Evolutionary conservation across 2,888 invertebrate species (phyloP).

Genomic region (Allacma fusca): DNA sequence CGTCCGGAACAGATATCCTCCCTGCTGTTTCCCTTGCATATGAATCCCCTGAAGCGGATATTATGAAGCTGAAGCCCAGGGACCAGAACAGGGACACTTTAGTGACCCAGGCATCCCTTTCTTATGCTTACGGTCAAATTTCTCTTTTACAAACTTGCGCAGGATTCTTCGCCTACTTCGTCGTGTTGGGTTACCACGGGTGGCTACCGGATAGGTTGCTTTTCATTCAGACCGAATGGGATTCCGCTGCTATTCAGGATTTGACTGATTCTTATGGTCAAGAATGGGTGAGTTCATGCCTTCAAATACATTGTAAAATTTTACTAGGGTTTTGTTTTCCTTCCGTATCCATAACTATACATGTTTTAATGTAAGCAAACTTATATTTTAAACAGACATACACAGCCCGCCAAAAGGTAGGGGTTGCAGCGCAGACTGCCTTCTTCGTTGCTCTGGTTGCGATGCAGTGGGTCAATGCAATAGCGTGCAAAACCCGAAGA

Average conservation of each 20-base stretch:
- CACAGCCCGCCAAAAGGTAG: slow-evolving; percentile 42
- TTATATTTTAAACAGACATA: slow-evolving; percentile 32
- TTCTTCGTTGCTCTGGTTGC: slow-evolving; percentile 54
- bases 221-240: slow-evolving; percentile 67
- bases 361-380: too few relatives aligned
- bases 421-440: slow-evolving; percentile 48
- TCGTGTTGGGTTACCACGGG: slow-evolving; percentile 68
- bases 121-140: slow-evolving; percentile 52
- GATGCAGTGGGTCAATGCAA: slow-evolving; percentile 51
- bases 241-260: slow-evolving; percentile 67
- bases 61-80: slow-evolving; percentile 48
- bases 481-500: slow-evolving; percentile 51
- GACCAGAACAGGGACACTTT: slow-evolving; percentile 42
- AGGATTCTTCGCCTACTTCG: slow-evolving; percentile 69
- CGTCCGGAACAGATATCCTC: slow-evolving; percentile 40
- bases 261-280: slow-evolving; percentile 68
- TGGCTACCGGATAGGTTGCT: slow-evolving; percentile 66
- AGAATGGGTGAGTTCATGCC: slow-evolving; percentile 49
- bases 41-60: slow-evolving; percentile 45
- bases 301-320: neutral
- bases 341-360: neutral
- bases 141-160: slow-evolving; percentile 67
- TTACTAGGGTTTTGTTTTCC: neutral
- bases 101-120: slow-evolving; percentile 46
- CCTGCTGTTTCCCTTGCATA: slow-evolving; percentile 42